phyloP scores from a whole-genome alignment of 1,140 invertebrate species.

The Pogonomyrmex barbatus region DNA sequence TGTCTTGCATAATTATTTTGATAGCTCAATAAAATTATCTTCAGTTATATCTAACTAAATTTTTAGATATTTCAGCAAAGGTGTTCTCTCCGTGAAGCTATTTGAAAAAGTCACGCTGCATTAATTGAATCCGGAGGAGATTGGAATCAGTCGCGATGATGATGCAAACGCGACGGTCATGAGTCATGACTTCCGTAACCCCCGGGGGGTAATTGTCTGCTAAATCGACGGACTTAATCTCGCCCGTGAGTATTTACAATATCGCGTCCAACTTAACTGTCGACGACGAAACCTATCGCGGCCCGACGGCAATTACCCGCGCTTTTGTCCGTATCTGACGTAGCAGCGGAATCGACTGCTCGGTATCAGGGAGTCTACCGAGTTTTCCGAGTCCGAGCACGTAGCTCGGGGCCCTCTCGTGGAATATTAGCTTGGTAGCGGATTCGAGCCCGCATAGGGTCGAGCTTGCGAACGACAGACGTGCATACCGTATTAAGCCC shows the following conservation, averaged over 20 bases:
- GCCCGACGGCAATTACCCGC: conserved; percentile 34
- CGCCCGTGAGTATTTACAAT: conserved; percentile 6
- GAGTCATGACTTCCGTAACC: not conserved
- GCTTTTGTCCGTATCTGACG: conserved; percentile 51
- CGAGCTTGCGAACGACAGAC: conserved; percentile 81
- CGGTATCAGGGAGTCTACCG: conserved; percentile 45
- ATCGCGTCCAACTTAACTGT: not conserved
- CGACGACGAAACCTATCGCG: conserved; percentile 41
- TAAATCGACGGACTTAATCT: not conserved
- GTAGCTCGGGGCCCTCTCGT: conserved; percentile 79
- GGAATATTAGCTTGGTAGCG: conserved; percentile 84
- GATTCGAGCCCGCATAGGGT: conserved; percentile 80
- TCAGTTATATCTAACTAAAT: no score
- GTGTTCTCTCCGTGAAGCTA: not conserved
- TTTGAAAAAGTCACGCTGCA: not conserved
- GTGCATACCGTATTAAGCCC: conserved; percentile 85
- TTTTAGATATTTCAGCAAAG: not conserved
- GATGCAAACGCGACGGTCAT: not conserved
- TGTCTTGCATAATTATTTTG: no score
- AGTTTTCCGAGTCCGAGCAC: conserved; percentile 76
- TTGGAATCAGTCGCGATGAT: not conserved
- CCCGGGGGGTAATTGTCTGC: not conserved
- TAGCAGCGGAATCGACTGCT: conserved; percentile 57
- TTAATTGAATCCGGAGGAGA: not conserved
- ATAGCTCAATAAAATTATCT: no score